These are phyloP conservation scores for Takifugu rubripes DNA, from an alignment of 2,797 vertebrate species.

Conservation along the genomic window DNA sequence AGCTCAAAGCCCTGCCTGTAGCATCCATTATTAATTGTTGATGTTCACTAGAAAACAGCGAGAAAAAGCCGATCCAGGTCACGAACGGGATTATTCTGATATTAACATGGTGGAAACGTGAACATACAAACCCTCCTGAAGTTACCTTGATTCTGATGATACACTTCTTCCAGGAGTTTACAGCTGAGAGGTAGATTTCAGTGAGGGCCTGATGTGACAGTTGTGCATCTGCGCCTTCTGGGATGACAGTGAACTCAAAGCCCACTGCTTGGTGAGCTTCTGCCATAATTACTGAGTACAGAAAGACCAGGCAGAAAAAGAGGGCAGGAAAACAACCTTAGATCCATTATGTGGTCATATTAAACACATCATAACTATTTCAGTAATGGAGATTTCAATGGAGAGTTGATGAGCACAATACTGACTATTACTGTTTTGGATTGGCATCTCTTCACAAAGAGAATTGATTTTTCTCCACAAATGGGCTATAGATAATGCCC, in stretches of 20 bases:
- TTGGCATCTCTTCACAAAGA: constrained; percentile 44
- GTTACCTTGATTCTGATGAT: constrained; percentile 76
- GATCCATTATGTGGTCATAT: too few species aligned
- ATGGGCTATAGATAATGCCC: constrained; percentile 62
- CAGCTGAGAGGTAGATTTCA: constrained; percentile 80
- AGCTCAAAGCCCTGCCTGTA: background rate
- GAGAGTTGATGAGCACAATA: constrained; percentile 15
- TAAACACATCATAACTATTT: too few species aligned
- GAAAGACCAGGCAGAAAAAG: background rate
- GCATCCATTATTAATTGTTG: constrained; percentile 9
- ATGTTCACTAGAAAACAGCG: background rate
- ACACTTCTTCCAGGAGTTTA: constrained; percentile 80
- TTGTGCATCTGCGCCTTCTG: constrained; percentile 77
- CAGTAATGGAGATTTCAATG: too few species aligned
- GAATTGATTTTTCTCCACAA: constrained; percentile 61
- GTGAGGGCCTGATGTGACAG: constrained; percentile 79
- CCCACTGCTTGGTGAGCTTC: constrained; percentile 83
- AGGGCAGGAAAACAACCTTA: too few species aligned
- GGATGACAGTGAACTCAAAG: constrained; percentile 83
- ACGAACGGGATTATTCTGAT: background rate
- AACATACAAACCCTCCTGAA: background rate
- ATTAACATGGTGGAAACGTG: background rate
- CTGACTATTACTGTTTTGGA: constrained; percentile 25
- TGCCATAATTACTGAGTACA: constrained; percentile 65
- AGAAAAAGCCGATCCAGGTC: background rate